These are phyloP conservation scores for Apostichopus parvimensis DNA, from an alignment of 35 echinoderm and acorn worm species.

Conservation along the genomic window DNA sequence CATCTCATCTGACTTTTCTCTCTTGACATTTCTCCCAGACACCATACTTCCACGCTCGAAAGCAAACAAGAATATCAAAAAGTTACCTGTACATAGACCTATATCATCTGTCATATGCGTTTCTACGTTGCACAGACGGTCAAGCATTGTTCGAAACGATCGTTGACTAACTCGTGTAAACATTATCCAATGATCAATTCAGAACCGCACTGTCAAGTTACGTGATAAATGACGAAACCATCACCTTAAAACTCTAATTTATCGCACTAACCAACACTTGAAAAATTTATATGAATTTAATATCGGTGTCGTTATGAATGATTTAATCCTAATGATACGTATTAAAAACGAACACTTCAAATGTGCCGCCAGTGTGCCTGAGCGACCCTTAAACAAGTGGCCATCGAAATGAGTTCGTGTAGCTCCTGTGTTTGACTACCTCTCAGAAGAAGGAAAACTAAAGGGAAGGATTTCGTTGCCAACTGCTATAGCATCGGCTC, in stretches of 20 bases:
- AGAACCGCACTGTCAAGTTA: slow-evolving; percentile 24
- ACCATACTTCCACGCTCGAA: not conserved
- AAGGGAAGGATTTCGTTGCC: not conserved
- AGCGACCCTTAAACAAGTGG: slow-evolving; percentile 9
- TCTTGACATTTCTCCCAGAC: not conserved
- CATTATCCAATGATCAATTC: slow-evolving; percentile 12
- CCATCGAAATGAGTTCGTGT: slow-evolving; percentile 37
- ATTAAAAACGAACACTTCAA: slow-evolving; percentile 1
- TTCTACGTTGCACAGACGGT: slow-evolving; percentile 17
- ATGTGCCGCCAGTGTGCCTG: slow-evolving; percentile 19
- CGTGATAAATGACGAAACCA: slow-evolving; percentile 36
- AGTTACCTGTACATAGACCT: not conserved
- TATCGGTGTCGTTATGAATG: slow-evolving; percentile 45
- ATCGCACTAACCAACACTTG: slow-evolving; percentile 22
- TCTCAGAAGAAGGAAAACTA: not conserved
- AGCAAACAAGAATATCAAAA: slow-evolving; percentile 24
- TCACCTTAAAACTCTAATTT: slow-evolving; percentile 34
- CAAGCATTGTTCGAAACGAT: slow-evolving; percentile 38
- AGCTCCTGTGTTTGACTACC: slow-evolving; percentile 7
- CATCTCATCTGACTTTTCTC: not conserved
- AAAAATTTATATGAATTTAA: slow-evolving; percentile 53
- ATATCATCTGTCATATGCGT: not conserved
- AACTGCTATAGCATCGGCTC: not conserved
- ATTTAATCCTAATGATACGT: slow-evolving; percentile 47
- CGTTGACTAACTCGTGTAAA: slow-evolving; percentile 39